Evolutionary conservation across 2,113 vertebrate species (phyloP).

Genomic region (Phainopepla nitens): DNA sequence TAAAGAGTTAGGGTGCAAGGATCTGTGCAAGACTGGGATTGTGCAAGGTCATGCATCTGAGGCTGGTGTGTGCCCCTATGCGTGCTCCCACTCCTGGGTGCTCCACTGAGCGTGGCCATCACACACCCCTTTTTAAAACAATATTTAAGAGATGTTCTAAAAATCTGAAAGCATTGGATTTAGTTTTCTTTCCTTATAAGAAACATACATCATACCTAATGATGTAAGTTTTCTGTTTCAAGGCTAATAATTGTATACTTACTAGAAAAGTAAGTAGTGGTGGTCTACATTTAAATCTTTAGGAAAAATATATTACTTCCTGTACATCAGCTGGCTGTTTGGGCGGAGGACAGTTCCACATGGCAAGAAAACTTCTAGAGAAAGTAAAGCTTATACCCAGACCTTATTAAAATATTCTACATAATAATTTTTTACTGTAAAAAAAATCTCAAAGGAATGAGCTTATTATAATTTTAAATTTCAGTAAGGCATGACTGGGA

Average conservation of each 20-base stretch:
- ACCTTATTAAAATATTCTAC: neutral
- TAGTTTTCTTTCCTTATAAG: neutral
- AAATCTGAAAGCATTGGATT: neutral
- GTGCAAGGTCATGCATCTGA: rapidly evolving
- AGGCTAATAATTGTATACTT: neutral
- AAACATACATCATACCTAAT: no score
- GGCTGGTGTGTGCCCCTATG: rapidly evolving
- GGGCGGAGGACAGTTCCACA: neutral
- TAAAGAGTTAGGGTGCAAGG: neutral
- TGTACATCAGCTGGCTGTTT: neutral
- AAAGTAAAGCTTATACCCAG: neutral
- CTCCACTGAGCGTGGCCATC: no score
- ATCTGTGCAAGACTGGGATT: neutral
- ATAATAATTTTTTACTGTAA: neutral
- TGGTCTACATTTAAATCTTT: neutral
- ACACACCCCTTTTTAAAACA: neutral
- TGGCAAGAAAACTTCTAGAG: neutral
- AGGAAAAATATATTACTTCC: neutral
- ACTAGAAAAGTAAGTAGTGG: neutral
- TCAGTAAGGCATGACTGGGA: neutral
- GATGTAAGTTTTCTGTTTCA: neutral
- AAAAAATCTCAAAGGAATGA: neutral
- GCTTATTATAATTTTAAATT: neutral
- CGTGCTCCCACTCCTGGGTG: rapidly evolving
- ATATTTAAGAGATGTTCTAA: neutral